Base-by-base conservation (phyloP, 2,113 vertebrate species). In the Varanus salvator region DNA sequence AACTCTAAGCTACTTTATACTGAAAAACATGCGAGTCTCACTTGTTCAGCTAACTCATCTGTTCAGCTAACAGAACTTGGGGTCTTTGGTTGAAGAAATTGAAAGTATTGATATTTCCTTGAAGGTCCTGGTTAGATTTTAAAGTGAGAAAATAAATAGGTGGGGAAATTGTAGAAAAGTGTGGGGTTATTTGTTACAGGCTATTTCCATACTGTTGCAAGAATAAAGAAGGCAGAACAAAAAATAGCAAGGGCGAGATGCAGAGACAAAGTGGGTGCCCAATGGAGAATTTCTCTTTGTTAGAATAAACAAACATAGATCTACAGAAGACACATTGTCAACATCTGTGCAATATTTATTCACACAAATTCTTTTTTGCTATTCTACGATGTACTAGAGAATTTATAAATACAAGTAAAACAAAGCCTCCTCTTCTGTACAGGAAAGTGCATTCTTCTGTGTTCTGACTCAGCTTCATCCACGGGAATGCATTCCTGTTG, bases 401-500 rank as follows among this genome's bases (percentile, higher is more conserved):
- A 81, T 81, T 54, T 81, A 57, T 81, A 34, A 82, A 82, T 80
- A 54, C 34, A 57, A 82, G 54, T 34, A 60, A 82, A 82, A 60
- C 31, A 34, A 2, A 4, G 34, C 66, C 31, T 66, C 81, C 27
- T 4, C 66, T 38, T 66, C 38, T 64, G 44, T 64, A 34, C 19
- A 19, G 17, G 25, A 23, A 75, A 68, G 27, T 21, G 14, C 14
- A 31, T 80, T 54, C 4, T 54, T 57, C 52, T 64, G 2, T 8
- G 0, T 50, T 44, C 19, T 23, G 5, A 9, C 25, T 29, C 50
- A n/a, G 60, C 38, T 87, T 87, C 66, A 25, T 64, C 38, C 27
- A 64, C 50, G 60, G 72, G 34, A 87, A 27, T 15, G 29, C 57
- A 57, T 48, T 77, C 57, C 74, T 44, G 54, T 72, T 87, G 31